Percentiles rank a stretch among this genome's conserved stretches.
Conservation (phyloP, 2,113 vertebrate species). For the Zosterops pallidus region DNA sequence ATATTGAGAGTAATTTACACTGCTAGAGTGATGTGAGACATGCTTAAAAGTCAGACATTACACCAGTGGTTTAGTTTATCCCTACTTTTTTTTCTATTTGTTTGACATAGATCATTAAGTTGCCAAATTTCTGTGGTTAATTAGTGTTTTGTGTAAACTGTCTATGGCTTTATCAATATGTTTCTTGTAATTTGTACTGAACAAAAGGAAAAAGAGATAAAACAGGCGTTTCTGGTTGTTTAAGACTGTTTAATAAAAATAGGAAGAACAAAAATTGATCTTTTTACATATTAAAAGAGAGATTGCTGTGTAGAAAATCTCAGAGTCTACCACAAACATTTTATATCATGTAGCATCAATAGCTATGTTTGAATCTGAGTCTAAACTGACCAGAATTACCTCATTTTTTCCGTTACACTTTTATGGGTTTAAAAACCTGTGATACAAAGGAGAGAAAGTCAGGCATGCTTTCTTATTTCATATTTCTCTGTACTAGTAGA, state of each 20-base stretch:
- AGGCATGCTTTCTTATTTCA: neutral
- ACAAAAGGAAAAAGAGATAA: neutral
- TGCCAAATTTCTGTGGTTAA: neutral
- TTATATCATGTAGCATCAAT: neutral
- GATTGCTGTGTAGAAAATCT: neutral
- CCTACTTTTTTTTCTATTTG: neutral
- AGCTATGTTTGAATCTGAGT: neutral
- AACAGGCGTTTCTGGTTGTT: neutral
- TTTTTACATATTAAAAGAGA: neutral
- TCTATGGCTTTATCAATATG: neutral
- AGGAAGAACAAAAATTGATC: neutral
- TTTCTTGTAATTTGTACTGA: neutral
- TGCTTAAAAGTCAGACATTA: neutral
- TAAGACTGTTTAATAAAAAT: neutral
- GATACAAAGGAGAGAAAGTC: neutral
- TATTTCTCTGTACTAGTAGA: neutral
- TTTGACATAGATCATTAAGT: neutral
- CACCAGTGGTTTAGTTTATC: neutral
- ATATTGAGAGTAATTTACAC: neutral
- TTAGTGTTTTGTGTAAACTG: constrained; percentile 25
- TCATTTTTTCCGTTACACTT: neutral
- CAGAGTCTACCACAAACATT: neutral
- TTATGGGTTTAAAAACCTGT: neutral
- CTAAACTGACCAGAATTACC: neutral
- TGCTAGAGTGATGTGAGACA: neutral